Evolutionary conservation across 1,140 invertebrate species (phyloP).

Genomic region (Chlorops oryzae): DNA sequence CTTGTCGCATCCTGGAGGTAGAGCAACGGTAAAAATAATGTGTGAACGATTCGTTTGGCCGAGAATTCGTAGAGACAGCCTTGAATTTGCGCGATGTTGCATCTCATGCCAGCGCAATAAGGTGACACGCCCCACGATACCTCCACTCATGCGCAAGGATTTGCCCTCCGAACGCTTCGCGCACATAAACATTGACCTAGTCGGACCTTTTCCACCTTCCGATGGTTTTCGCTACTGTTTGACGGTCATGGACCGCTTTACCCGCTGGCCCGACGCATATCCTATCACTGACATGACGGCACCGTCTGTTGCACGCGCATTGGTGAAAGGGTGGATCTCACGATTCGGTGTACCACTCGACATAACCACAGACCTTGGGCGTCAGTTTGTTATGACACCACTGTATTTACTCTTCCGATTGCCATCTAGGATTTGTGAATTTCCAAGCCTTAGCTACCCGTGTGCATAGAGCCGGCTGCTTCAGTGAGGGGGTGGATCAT

Average conservation of each 20-base stretch:
- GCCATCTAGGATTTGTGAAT: too few relatives aligned
- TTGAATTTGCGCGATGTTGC: not conserved
- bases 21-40: not conserved
- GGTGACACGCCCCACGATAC: not conserved
- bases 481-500: too few relatives aligned
- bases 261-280: not conserved
- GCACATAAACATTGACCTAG: slow-evolving; percentile 42
- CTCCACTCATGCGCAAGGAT: not conserved
- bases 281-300: slow-evolving; percentile 4
- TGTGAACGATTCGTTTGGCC: slow-evolving; percentile 2
- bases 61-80: not conserved
- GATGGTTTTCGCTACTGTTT: too few relatives aligned
- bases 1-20: not conserved
- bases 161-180: slow-evolving; percentile 39
- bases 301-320: slow-evolving; percentile 11
- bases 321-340: slow-evolving; percentile 38
- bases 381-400: too few relatives aligned
- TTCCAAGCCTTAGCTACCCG: too few relatives aligned
- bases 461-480: too few relatives aligned
- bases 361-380: slow-evolving; percentile 46
- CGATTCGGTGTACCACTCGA: slow-evolving; percentile 27
- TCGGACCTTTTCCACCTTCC: too few relatives aligned
- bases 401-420: too few relatives aligned
- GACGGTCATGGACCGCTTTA: slow-evolving; percentile 6
- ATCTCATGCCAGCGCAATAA: not conserved